phyloP scores from a whole-genome alignment of 1,140 invertebrate genomes.

The Spodoptera litura region DNA sequence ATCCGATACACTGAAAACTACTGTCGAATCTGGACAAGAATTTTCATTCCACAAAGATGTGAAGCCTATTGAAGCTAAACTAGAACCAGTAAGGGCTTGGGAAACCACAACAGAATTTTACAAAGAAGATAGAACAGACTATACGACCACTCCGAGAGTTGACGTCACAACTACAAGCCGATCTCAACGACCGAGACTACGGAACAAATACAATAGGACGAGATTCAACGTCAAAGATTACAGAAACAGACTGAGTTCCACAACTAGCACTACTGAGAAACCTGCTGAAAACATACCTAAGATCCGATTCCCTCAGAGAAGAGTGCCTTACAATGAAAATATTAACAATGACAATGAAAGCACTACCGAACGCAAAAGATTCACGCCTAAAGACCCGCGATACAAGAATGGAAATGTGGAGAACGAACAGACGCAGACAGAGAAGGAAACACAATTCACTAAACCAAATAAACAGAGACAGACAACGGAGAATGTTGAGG shows the following conservation, averaged over 20 bases:
- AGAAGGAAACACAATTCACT: conserved; percentile 68
- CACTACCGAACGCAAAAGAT: conserved; percentile 81
- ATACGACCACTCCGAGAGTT: conserved; percentile 66
- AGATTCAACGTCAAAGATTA: conserved; percentile 88
- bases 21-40: conserved; percentile 62
- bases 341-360: conserved; percentile 73
- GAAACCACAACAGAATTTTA: conserved; percentile 68
- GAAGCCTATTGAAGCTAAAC: conserved; percentile 75
- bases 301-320: conserved; percentile 79
- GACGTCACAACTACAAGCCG: conserved; percentile 67
- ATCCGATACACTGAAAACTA: conserved; percentile 67
- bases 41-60: conserved; percentile 81
- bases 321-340: conserved; percentile 73
- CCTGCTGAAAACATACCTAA: conserved; percentile 74
- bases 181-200: conserved; percentile 72
- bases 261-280: conserved; percentile 85
- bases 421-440: conserved; percentile 63
- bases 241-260: conserved; percentile 83
- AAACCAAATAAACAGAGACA: conserved; percentile 64
- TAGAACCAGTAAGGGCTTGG: conserved; percentile 52
- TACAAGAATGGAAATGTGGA: conserved; percentile 71
- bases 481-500: conserved; percentile 63
- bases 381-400: conserved; percentile 83
- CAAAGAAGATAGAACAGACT: conserved; percentile 59
- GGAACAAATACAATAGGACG: conserved; percentile 84